Percentiles rank a stretch among this genome's conserved stretches.
phyloP scores from a whole-genome alignment of 2,797 vertebrate genomes.

The Melanotaenia boesemani region DNA sequence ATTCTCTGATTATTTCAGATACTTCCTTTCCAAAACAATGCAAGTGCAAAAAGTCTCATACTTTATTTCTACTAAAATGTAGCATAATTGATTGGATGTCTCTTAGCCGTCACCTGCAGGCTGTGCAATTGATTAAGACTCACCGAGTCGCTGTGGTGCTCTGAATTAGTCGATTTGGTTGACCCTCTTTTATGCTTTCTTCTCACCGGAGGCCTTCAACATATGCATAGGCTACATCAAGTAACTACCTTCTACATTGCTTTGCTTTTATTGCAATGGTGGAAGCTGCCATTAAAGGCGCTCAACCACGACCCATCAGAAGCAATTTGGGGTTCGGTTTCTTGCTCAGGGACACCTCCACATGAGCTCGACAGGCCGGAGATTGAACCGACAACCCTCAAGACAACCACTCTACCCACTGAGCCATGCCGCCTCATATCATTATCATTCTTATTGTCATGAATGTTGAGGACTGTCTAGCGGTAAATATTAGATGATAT shows the following conservation, averaged over 20 bases:
- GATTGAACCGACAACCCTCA: too few relatives aligned
- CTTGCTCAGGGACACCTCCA: too few relatives aligned
- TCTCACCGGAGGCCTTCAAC: constrained; percentile 42
- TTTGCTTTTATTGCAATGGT: constrained; percentile 12
- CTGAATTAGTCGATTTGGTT: constrained; percentile 47
- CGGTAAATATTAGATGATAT: constrained; percentile 55
- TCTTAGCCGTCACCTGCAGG: constrained; percentile 51
- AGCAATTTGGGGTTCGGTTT: too few relatives aligned
- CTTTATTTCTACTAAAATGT: constrained; percentile 52
- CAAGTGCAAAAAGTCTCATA: constrained; percentile 13
- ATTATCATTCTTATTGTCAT: constrained; percentile 33
- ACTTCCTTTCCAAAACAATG: constrained; percentile 36
- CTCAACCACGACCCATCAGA: too few relatives aligned
- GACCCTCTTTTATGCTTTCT: constrained; percentile 42
- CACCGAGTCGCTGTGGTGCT: constrained; percentile 52
- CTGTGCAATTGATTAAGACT: constrained; percentile 62
- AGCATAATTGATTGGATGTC: constrained; percentile 65
- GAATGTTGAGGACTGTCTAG: constrained; percentile 26
- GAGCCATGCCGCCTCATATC: too few relatives aligned
- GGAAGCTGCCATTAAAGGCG: too few relatives aligned
- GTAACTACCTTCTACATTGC: constrained; percentile 36
- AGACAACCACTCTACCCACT: too few relatives aligned
- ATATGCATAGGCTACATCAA: constrained; percentile 41
- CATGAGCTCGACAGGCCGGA: too few relatives aligned
- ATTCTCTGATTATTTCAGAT: constrained; percentile 48